Base-by-base conservation (phyloP, 2,888 invertebrate genomes). In the Andrena fulva region DNA sequence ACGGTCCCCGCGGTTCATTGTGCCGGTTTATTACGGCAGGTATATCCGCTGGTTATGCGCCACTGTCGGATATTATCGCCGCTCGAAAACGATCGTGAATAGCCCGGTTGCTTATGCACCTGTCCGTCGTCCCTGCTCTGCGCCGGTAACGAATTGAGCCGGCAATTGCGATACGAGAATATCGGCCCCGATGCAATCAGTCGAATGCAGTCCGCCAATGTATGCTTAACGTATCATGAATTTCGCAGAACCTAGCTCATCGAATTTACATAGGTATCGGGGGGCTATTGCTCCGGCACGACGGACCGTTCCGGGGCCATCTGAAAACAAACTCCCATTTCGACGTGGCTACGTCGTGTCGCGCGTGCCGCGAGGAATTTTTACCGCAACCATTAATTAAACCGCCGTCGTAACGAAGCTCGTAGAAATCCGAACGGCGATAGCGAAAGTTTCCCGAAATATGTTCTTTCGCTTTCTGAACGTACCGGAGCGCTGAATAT, bases 221-320 rank as follows among this genome's bases (percentile, higher is more conserved):
- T 86, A 69, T 86, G 81, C 81, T 84, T 78, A 86, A 76, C 78
- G 84, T 86, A 82, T 80, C 86, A 67, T 82, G 77, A 84, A 86
- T 82, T 87, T 80, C 87, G 27, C 80, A 59, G 79, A 50, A 76
- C 31, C 75, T 74, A 72, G 63, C 77, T 68, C 78, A 29, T 60
- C n/a, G 16, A 67, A 78, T 82, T 82, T 82, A 59, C 83, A 77
- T 73, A 52, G 48, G 27, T 29, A 12, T 16, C 42, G 12, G 42
- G 52, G 8, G 2, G 66, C 60, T 54, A 74, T 74, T 59, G 33
- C 42, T 29, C 54, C 20, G 62, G 42, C 1, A 16, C 42, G 4
- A 5, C 42, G 4, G 5, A 5, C 12, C 16, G 42, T 16, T 42
- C 42, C 42, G 42, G 42, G 16, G 4, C 42, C 12, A 42, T 12